Percentiles rank a stretch among this genome's conserved stretches.
These are phyloP conservation scores for Mnemiopsis leidyi DNA, from an alignment of 37 sponge, comb jelly and placozoan genomes.

Conservation along the genomic window DNA sequence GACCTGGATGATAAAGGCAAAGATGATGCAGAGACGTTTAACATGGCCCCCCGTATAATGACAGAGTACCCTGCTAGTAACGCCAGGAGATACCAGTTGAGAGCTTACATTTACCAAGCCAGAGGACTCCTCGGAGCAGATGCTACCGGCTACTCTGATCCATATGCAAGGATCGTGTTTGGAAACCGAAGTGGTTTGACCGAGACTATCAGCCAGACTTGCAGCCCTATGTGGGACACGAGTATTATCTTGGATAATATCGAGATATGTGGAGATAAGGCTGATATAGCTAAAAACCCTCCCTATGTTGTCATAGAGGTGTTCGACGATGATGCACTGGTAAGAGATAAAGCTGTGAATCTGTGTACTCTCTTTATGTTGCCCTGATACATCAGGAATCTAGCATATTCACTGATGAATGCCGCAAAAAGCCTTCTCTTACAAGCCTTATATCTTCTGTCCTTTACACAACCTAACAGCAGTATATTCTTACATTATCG, in stretches of 20 bases:
- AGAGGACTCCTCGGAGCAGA: conserved; percentile 92
- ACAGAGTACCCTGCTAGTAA: conserved; percentile 13
- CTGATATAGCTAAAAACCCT: conserved; percentile 70
- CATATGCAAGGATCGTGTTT: conserved; percentile 82
- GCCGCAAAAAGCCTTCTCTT: too few relatives aligned
- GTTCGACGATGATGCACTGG: conserved; percentile 91
- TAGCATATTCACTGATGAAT: too few relatives aligned
- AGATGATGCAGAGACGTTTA: conserved; percentile 13
- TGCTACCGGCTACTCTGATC: conserved; percentile 91
- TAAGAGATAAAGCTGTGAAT: conserved; percentile 70
- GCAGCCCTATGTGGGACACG: conserved; percentile 98
- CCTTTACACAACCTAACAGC: too few relatives aligned
- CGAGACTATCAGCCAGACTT: conserved; percentile 73
- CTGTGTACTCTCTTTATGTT: too few relatives aligned
- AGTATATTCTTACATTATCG: too few relatives aligned
- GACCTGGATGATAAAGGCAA: conserved; percentile 44
- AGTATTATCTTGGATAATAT: conserved; percentile 85
- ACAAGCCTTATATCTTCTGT: too few relatives aligned
- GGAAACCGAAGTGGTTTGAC: conserved; percentile 73
- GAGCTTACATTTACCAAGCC: conserved; percentile 97
- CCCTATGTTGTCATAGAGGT: conserved; percentile 83
- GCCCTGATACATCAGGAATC: too few relatives aligned
- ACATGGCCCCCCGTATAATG: conserved; percentile 48
- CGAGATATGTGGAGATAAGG: conserved; percentile 81
- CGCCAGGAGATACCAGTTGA: conserved; percentile 85